These are phyloP conservation scores for Coreoperca whiteheadi DNA, from an alignment of 2,113 vertebrate species.

Conservation along the genomic window DNA sequence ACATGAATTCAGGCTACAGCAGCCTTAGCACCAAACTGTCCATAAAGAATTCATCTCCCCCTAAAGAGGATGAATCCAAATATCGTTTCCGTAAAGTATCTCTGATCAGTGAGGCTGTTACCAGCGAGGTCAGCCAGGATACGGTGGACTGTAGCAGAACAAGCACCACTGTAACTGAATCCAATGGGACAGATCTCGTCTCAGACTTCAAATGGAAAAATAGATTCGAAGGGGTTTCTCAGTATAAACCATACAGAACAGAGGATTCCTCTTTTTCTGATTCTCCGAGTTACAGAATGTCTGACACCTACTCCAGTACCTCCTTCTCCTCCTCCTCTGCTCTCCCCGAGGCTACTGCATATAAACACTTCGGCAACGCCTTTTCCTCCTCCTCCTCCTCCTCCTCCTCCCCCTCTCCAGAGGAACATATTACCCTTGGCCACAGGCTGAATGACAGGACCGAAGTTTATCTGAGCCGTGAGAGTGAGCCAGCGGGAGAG, in stretches of 20 bases:
- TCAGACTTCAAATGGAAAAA: constrained; percentile 53
- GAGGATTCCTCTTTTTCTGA: constrained; percentile 7
- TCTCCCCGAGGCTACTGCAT: constrained; percentile 4
- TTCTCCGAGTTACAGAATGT: constrained; percentile 17
- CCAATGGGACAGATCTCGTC: background rate
- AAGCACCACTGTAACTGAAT: constrained; percentile 17
- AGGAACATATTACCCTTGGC: constrained; percentile 34
- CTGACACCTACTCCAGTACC: constrained; percentile 13
- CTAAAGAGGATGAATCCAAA: constrained; percentile 65
- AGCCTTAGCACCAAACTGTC: constrained; percentile 80
- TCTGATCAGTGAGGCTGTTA: constrained; percentile 58
- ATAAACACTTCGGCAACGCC: constrained; percentile 32
- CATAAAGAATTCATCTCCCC: constrained; percentile 44
- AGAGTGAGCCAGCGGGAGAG: constrained; percentile 50
- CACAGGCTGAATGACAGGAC: constrained; percentile 54
- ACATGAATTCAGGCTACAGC: constrained; percentile 71
- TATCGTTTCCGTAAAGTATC: constrained; percentile 85
- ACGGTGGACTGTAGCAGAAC: constrained; percentile 8
- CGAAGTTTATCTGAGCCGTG: constrained; percentile 53
- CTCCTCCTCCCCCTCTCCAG: constrained; percentile 23
- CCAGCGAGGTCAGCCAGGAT: background rate
- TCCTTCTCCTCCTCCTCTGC: constrained; percentile 20
- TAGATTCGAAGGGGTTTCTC: constrained; percentile 44
- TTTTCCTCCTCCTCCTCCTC: constrained; percentile 15
- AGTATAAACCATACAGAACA: background rate